Conservation (phyloP, 2,888 invertebrate species). For the Gasteruption jaculator region DNA sequence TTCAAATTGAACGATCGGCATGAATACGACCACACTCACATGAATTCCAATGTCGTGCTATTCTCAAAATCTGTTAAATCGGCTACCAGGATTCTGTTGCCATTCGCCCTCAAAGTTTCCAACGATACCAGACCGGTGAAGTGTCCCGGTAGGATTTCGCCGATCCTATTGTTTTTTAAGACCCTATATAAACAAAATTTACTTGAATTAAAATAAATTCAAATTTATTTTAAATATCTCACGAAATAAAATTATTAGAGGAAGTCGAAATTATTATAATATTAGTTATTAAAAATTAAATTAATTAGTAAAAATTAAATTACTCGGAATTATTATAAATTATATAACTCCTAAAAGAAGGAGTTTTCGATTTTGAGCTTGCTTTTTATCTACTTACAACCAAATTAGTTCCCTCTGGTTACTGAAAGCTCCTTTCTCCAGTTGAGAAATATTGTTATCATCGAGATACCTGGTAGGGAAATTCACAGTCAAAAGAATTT, state of each 20-base stretch:
- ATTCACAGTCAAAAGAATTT: conserved; percentile 5
- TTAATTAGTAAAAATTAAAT: too few relatives aligned
- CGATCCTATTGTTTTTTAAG: conserved; percentile 45
- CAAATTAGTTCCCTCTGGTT: conserved; percentile 41
- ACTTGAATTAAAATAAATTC: conserved; percentile 21
- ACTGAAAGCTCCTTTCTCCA: conserved; percentile 32
- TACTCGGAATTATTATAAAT: too few relatives aligned
- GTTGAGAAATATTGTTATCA: conserved; percentile 26
- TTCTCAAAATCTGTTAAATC: conserved; percentile 50
- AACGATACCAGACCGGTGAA: conserved; percentile 51
- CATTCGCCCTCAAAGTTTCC: conserved; percentile 52
- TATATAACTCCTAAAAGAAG: too few relatives aligned
- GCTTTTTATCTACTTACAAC: conserved; percentile 50
- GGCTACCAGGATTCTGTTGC: conserved; percentile 52
- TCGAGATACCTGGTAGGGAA: conserved; percentile 32
- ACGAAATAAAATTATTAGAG: conserved; percentile 1
- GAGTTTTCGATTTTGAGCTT: neutral
- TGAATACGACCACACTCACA: conserved; percentile 48
- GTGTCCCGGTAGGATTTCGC: conserved; percentile 44
- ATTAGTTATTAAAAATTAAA: too few relatives aligned
- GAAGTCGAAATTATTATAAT: neutral
- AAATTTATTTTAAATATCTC: conserved; percentile 13
- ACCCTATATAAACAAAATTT: conserved; percentile 29
- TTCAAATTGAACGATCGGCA: too few relatives aligned
- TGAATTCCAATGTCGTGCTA: conserved; percentile 48